Conservation (phyloP, 2,797 vertebrate species). For the Setipinna tenuifilis region DNA sequence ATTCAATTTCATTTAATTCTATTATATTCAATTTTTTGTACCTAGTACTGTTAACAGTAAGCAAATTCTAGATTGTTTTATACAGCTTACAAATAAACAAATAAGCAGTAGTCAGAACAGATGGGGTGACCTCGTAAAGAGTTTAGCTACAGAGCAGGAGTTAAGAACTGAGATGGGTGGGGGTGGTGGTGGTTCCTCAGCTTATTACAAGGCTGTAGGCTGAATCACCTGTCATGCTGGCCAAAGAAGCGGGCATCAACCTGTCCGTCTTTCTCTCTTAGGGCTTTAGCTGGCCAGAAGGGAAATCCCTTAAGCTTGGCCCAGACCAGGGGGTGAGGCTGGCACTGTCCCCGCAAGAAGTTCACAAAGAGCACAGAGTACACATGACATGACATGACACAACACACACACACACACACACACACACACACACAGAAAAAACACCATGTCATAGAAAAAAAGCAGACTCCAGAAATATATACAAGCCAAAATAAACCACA, state of each 20-base stretch:
- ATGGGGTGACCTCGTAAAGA: too few relatives aligned
- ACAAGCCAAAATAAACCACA: not conserved
- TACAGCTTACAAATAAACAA: not conserved
- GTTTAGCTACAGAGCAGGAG: not conserved
- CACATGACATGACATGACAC: not conserved
- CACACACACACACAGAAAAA: not conserved
- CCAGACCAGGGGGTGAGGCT: constrained; percentile 96
- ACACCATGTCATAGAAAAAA: not conserved
- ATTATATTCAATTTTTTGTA: not conserved
- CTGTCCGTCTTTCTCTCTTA: constrained; percentile 96
- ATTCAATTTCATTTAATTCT: not conserved
- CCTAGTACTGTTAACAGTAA: not conserved
- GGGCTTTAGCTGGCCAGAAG: constrained; percentile 98
- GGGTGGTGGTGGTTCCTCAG: not conserved
- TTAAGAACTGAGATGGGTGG: not conserved
- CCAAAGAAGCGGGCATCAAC: constrained; percentile 98
- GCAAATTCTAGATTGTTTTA: not conserved
- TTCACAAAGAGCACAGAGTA: constrained; percentile 46
- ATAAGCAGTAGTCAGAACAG: not conserved
- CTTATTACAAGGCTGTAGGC: not conserved
- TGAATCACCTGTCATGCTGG: constrained; percentile 91
- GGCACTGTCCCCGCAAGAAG: constrained; percentile 78
- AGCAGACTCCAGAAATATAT: not conserved
- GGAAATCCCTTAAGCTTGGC: constrained; percentile 98
- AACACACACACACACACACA: not conserved